A percentile compares a stretch with the other conserved stretches of the same genome.
Conservation (phyloP, 2,888 invertebrate genomes). For the Drosophila cyrtoloma region DNA sequence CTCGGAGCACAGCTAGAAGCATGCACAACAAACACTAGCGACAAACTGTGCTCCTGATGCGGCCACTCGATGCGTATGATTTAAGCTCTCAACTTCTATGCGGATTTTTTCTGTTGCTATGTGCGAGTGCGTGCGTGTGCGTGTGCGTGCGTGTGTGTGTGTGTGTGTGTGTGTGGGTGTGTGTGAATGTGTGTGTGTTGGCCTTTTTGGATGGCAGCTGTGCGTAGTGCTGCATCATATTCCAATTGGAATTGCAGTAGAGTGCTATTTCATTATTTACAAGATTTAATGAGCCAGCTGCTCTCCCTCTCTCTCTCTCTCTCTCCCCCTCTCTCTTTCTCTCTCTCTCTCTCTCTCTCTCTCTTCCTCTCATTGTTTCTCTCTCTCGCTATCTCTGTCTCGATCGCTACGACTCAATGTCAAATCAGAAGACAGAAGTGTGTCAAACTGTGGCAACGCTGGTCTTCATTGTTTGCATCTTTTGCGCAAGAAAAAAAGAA, state of each 20-base stretch:
- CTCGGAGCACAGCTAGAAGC: slow-evolving; percentile 47
- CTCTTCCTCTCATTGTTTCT: neutral
- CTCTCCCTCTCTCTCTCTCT: neutral
- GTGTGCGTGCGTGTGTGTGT: neutral
- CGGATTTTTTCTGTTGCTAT: neutral
- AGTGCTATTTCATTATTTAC: slow-evolving; percentile 5
- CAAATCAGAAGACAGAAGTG: slow-evolving; percentile 4
- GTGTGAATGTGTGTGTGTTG: neutral
- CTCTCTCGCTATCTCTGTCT: neutral
- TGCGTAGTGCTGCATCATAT: neutral
- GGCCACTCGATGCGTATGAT: neutral
- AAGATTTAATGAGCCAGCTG: slow-evolving; percentile 1
- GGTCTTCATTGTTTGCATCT: neutral
- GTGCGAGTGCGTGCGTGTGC: neutral
- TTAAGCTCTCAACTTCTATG: neutral
- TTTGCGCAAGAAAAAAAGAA: neutral
- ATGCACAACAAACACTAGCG: slow-evolving; percentile 33
- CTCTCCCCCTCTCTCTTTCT: neutral
- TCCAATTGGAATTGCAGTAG: slow-evolving; percentile 19
- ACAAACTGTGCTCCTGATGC: neutral
- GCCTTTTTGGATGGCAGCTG: neutral
- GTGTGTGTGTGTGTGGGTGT: neutral
- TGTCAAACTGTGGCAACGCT: slow-evolving; percentile 25
- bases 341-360: slow-evolving; percentile 4
- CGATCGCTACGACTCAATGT: slow-evolving; percentile 13